Evolutionary conservation across 2,888 invertebrate genomes (phyloP), one percentile per base, ranked within the genome.

Genomic region (Perizoma affinitatum): DNA sequence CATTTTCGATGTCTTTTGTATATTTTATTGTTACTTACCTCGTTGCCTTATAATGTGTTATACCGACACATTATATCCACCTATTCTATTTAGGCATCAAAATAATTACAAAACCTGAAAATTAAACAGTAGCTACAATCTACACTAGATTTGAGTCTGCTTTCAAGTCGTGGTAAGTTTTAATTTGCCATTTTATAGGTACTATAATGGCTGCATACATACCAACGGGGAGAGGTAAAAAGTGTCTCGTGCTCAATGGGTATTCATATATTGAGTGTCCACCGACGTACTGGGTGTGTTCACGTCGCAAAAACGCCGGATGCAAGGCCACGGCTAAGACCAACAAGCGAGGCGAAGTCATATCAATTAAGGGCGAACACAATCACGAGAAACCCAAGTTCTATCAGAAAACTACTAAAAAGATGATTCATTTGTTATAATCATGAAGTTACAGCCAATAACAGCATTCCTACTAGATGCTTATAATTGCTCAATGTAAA

Each of bases 301-400:
- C 84, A 3, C 71, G 82, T 5, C 71, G 70, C 43, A 85, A 80
- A 67, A 68, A 56, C 7, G 22, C 61, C 3, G 58, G 63, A 0
- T 89, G 89, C 61, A 67, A 41, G 6, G 88, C 88, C 7, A 73
- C 71, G n/a, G 88, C 88, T 9, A 79, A 84, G 51, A 88, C 88
- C 45, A 85, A 88, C 75, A 76, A 76, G 49, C 69, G 66, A 0
- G 83, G 86, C 8, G 84, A 86, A 54, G 84, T 90, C 4, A 70
- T 81, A 47, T 62, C 66, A 6, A 76, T 74, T 56, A 63, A 72
- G n/a, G 80, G 81, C 54, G 63, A 63, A 5, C 90, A 90, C 65
- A 86, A 80, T 58, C 88, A 90, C 61, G 80, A 79, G 0, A 86
- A 83, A 66, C 86, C 87, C 0, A 78, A 76, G 33, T 85, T 86